Percentiles rank a stretch among this genome's conserved stretches.
Conservation (phyloP, 2,113 vertebrate species). For the Pelecanus crispus region DNA sequence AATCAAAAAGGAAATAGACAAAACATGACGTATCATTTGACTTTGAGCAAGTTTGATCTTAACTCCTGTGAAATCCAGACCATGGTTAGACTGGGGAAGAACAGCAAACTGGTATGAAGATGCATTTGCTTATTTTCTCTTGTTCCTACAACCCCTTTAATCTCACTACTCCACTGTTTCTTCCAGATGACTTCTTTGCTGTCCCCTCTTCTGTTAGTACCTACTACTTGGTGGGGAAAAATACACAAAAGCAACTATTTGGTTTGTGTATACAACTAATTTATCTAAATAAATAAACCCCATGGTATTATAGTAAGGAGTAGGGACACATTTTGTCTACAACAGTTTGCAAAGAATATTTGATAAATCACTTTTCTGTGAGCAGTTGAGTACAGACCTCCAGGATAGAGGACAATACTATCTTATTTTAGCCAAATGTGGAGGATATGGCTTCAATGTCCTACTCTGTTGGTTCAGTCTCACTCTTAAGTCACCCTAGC, state of each 20-base stretch:
- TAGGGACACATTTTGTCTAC: not conserved
- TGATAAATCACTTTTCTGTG: not conserved
- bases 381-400: not conserved
- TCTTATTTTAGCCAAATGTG: not conserved
- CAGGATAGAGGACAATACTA: not conserved
- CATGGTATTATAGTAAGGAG: not conserved
- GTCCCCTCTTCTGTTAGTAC: not conserved
- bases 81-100: not conserved
- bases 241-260: not conserved
- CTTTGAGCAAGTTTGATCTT: not conserved
- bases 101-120: not conserved
- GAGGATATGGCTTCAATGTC: not conserved
- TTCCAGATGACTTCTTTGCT: not conserved
- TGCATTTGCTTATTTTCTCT: not conserved
- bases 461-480: not conserved
- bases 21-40: not conserved
- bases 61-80: not conserved
- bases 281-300: not conserved
- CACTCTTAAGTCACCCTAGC: not conserved
- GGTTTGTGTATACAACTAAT: not conserved
- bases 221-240: not conserved
- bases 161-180: not conserved
- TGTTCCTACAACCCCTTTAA: not conserved
- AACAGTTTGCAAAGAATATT: not conserved
- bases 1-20: not conserved